These are phyloP conservation scores for Callinectes sapidus DNA, from an alignment of 2,888 invertebrate species.

Conservation along the genomic window DNA sequence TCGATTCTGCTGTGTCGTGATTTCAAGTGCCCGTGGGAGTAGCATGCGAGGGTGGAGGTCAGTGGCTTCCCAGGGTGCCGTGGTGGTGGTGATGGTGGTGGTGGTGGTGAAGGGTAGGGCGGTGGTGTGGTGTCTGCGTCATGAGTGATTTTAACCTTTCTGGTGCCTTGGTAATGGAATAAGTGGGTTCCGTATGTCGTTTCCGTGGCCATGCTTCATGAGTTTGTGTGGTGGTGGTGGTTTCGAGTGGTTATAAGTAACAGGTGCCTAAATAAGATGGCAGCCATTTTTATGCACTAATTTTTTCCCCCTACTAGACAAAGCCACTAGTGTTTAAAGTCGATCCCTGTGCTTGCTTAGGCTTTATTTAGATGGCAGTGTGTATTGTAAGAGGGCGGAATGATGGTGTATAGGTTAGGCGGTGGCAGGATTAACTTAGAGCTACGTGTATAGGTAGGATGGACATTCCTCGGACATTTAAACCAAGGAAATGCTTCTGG, in stretches of 20 bases:
- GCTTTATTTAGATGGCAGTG: neutral
- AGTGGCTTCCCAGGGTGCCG: neutral
- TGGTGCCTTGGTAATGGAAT: neutral
- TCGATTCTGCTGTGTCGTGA: neutral
- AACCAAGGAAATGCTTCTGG: no score
- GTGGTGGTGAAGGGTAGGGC: neutral
- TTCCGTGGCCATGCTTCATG: neutral
- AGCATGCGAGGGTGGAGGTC: neutral
- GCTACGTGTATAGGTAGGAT: no score
- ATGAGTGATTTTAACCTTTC: neutral
- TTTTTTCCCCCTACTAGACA: neutral
- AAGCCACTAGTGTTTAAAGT: neutral
- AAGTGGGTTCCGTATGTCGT: neutral
- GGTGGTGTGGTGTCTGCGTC: neutral
- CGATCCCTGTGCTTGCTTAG: neutral
- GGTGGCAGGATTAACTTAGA: neutral
- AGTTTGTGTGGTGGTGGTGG: neutral
- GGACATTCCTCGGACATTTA: no score
- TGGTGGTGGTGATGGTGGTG: neutral
- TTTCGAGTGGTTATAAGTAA: neutral
- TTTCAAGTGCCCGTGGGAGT: neutral
- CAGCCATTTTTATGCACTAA: neutral
- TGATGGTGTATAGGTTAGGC: neutral
- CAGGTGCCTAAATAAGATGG: constrained; percentile 5
- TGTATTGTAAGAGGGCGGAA: neutral